phyloP scores from a whole-genome alignment of 2,888 invertebrate species.

The Scrobipalpa atriplicella region DNA sequence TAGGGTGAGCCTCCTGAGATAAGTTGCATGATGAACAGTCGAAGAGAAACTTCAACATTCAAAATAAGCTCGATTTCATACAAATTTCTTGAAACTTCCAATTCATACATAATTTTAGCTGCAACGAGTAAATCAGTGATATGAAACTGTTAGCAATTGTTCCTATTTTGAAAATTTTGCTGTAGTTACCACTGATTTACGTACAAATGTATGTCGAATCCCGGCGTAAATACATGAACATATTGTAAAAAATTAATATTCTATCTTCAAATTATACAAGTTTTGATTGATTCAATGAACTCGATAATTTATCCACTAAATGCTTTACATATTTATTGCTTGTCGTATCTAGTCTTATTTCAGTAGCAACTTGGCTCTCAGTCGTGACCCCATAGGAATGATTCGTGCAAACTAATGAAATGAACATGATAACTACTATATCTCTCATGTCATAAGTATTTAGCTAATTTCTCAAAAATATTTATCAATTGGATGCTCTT shows the following conservation, averaged over 20 bases:
- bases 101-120: too few relatives aligned
- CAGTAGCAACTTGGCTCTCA: slow-evolving; percentile 4
- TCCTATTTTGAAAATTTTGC: too few relatives aligned
- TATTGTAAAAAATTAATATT: background rate
- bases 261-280: background rate
- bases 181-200: background rate
- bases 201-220: too few relatives aligned
- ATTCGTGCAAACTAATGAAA: slow-evolving; percentile 85
- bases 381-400: slow-evolving; percentile 77
- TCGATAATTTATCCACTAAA: background rate
- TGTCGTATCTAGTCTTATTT: background rate
- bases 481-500: slow-evolving; percentile 43
- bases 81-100: too few relatives aligned
- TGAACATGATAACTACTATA: slow-evolving; percentile 49
- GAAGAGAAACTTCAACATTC: background rate
- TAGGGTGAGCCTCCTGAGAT: slow-evolving; percentile 47
- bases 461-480: slow-evolving; percentile 52
- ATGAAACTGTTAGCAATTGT: background rate
- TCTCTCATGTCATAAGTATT: slow-evolving; percentile 14
- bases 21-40: background rate
- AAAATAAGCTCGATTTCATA: background rate
- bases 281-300: background rate
- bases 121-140: too few relatives aligned
- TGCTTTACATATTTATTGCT: slow-evolving; percentile 8
- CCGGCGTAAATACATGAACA: background rate